Evolutionary conservation across 2,888 invertebrate genomes (phyloP).

Genomic region (Conops quadrifasciatus): DNA sequence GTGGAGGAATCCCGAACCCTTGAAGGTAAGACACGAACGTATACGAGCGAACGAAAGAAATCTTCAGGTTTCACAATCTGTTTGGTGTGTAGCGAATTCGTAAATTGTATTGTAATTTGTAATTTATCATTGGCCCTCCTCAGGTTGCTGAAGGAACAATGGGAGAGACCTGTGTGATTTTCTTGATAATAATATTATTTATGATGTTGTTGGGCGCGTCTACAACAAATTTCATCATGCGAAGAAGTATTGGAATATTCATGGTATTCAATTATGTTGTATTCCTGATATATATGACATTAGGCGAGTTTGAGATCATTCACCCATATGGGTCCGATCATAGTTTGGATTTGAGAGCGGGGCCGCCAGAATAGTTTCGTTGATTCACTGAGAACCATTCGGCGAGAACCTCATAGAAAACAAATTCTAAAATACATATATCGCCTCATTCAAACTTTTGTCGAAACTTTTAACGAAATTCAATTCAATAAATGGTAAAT

Average conservation of each 20-base stretch:
- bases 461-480: background rate
- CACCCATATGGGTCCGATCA: slow-evolving; percentile 46
- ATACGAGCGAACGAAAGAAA: no score
- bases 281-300: slow-evolving; percentile 34
- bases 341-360: slow-evolving; percentile 38
- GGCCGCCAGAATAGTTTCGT: slow-evolving; percentile 24
- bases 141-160: slow-evolving; percentile 45
- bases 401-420: background rate
- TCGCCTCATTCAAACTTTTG: background rate
- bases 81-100: no score
- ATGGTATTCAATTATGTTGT: slow-evolving; percentile 39
- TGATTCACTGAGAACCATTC: background rate
- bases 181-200: slow-evolving; percentile 43
- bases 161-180: slow-evolving; percentile 49
- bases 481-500: background rate
- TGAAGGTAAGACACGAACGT: no score
- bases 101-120: no score
- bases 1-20: no score
- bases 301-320: slow-evolving; percentile 42
- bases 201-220: slow-evolving; percentile 40
- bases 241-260: slow-evolving; percentile 41
- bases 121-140: background rate
- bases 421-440: background rate
- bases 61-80: no score
- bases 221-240: slow-evolving; percentile 46